phyloP scores from a whole-genome alignment of 1,140 invertebrate species.

The Orius insidiosus region DNA sequence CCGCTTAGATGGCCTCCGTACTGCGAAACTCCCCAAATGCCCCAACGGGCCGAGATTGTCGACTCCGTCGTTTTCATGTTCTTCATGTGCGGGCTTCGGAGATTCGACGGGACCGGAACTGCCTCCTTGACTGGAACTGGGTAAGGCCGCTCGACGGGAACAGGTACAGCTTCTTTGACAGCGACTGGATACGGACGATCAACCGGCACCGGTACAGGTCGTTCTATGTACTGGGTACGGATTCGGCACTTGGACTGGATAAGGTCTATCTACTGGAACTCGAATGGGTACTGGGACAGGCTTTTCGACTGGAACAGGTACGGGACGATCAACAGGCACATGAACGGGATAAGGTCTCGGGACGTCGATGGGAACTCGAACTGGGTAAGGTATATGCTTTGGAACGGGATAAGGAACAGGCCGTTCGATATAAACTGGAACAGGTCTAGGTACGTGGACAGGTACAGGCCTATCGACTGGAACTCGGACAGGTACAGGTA shows the following conservation, averaged over 20 bases:
- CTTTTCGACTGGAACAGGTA: conserved; percentile 4
- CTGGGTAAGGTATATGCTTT: conserved; percentile 8
- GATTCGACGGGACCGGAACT: conserved; percentile 9
- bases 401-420: conserved; percentile 9
- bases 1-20: background rate
- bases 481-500: conserved; percentile 6
- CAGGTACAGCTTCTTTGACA: conserved; percentile 9
- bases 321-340: conserved; percentile 7
- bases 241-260: conserved; percentile 5
- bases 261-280: conserved; percentile 11
- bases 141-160: conserved; percentile 6
- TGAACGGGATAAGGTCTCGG: conserved; percentile 12
- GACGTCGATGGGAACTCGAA: conserved; percentile 9
- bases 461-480: conserved; percentile 1
- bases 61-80: too few relatives aligned
- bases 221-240: conserved; percentile 9
- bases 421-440: conserved; percentile 2
- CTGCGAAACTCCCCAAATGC: too few relatives aligned
- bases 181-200: conserved; percentile 7
- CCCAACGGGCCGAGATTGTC: too few relatives aligned
- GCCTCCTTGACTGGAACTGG: conserved; percentile 6
- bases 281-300: conserved; percentile 10
- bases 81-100: too few relatives aligned
- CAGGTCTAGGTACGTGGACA: conserved; percentile 9
- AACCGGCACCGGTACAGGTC: conserved; percentile 7